These are phyloP conservation scores for Typhlomys cinereus DNA, from an alignment of 2,113 vertebrate species.

Conservation along the genomic window DNA sequence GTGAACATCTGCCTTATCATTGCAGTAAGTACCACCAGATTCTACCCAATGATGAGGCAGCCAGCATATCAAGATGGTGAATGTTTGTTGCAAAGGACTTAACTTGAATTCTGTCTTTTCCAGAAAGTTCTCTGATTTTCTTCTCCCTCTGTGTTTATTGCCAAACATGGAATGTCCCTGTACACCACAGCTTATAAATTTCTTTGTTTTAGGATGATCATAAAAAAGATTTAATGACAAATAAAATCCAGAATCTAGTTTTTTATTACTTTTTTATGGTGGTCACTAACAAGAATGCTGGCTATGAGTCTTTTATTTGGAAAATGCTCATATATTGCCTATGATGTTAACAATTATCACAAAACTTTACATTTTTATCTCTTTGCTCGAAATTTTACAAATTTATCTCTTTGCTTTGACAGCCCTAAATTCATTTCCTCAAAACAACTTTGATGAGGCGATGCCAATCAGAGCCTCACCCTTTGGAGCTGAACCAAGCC, in stretches of 20 bases:
- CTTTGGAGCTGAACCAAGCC: background rate
- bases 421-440: background rate
- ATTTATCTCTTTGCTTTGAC: background rate
- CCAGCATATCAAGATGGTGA: background rate
- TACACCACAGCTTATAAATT: background rate
- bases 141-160: background rate
- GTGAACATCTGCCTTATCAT: background rate
- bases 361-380: background rate
- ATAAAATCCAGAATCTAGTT: background rate
- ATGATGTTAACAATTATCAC: background rate
- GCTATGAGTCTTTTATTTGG: background rate
- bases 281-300: background rate
- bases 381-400: background rate
- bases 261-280: background rate
- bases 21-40: background rate
- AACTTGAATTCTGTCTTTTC: background rate
- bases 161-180: conserved; percentile 3
- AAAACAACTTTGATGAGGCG: background rate
- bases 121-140: background rate
- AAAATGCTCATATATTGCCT: background rate
- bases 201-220: background rate
- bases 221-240: background rate
- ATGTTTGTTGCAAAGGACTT: background rate
- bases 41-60: background rate
- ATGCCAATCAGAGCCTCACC: background rate